Base-by-base conservation (phyloP, 1,140 invertebrate species). In the Anastatus disparis region DNA sequence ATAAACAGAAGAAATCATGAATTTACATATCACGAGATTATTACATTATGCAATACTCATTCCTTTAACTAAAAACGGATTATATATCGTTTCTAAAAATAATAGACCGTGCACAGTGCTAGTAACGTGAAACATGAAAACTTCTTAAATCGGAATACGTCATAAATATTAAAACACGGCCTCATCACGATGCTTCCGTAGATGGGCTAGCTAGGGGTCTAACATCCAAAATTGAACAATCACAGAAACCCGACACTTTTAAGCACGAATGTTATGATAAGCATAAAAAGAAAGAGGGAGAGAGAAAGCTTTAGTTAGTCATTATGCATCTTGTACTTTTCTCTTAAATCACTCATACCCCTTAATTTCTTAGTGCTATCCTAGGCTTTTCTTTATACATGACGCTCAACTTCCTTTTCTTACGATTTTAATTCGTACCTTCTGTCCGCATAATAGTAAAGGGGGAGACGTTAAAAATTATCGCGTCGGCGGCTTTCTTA, bases 351-450 rank as follows among this genome's bases (percentile, higher is more conserved):
- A 79, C 75, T 48, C 62, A 68, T 9, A 48, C 38, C 35, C n/a
- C n/a, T n/a, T n/a, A n/a, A n/a, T n/a, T n/a, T n/a, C n/a, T n/a
- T n/a, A n/a, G n/a, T n/a, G n/a, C n/a, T n/a, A n/a, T n/a, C 3
- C 77, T 84, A 75, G 82, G 81, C 84, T 84, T 84, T 85, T n/a
- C n/a, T 81, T 82, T 84, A 63, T 70, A 82, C 74, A 75, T 74
- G 76, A 79, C 79, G 77, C 76, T 42, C 71, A 76, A n/a, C 77
- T 84, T 83, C 78, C 82, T 81, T 81, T 78, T 78, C 44, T 24
- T 17, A 3, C 12, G 29, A 59, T 24, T 20, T n/a, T n/a, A 59
- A 17, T 55, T 55, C 52, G 52, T 12, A 44, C 10, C 31, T 35
- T 27, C 55, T 22, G n/a, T 22, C 55, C 35, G 9, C 22, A 4